phyloP scores from a whole-genome alignment of 2,888 invertebrate genomes.

The Athalia circularis region DNA sequence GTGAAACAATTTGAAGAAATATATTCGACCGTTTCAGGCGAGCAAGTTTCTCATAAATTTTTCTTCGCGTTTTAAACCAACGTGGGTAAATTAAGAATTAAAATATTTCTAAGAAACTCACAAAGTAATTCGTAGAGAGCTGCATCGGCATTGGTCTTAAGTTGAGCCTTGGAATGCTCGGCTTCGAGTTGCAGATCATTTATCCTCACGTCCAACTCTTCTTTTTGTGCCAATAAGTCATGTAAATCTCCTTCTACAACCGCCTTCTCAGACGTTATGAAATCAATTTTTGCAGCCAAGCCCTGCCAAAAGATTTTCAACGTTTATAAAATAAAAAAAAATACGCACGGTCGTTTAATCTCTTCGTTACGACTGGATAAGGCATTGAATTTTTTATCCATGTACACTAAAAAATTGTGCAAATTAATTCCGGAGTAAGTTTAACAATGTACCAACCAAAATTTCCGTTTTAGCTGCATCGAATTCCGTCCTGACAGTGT shows the following conservation, averaged over 20 bases:
- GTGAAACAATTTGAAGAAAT: constrained; percentile 31
- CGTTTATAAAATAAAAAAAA: constrained; percentile 1
- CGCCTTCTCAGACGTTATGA: constrained; percentile 80
- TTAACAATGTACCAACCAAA: constrained; percentile 59
- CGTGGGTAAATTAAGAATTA: background rate
- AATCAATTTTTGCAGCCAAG: constrained; percentile 79
- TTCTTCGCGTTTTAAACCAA: no score
- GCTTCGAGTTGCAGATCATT: constrained; percentile 75
- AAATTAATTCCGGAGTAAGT: no score
- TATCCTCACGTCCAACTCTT: constrained; percentile 79
- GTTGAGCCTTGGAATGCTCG: constrained; percentile 63
- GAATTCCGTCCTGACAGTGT: constrained; percentile 68
- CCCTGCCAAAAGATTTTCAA: constrained; percentile 74
- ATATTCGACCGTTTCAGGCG: constrained; percentile 60
- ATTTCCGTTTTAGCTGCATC: constrained; percentile 70
- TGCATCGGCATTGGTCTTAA: constrained; percentile 64
- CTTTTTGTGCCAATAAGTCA: constrained; percentile 82
- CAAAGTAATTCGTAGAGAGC: constrained; percentile 67
- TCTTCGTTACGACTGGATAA: background rate
- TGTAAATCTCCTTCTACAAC: constrained; percentile 80
- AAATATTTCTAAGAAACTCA: constrained; percentile 56
- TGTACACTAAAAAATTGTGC: no score
- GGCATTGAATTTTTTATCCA: no score
- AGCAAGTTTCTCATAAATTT: background rate
- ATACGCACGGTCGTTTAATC: background rate